A percentile compares a stretch with the other conserved stretches of the same genome.
Conservation (phyloP, 2,888 invertebrate species). For the Philereme transversata region DNA sequence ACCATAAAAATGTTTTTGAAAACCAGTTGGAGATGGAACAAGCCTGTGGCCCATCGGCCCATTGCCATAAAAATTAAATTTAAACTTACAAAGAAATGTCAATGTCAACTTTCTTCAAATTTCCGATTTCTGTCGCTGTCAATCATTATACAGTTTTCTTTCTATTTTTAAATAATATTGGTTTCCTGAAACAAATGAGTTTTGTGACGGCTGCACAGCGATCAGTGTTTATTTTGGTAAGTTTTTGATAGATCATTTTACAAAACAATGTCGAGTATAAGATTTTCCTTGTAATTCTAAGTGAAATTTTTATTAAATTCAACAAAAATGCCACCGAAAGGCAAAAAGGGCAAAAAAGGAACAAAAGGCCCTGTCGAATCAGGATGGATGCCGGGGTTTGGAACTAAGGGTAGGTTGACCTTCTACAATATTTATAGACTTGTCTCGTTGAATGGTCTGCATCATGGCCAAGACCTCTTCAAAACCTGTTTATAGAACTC, state of each 20-base stretch:
- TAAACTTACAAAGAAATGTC: too few relatives aligned
- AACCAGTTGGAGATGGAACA: too few relatives aligned
- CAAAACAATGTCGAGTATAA: constrained; percentile 64
- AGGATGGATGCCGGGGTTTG: constrained; percentile 78
- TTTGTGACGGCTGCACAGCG: constrained; percentile 21
- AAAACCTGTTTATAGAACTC: too few relatives aligned
- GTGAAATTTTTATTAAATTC: constrained; percentile 40
- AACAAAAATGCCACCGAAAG: constrained; percentile 65
- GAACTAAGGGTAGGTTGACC: constrained; percentile 67
- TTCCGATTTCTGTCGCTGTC: too few relatives aligned
- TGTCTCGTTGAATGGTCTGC: too few relatives aligned
- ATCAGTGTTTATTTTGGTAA: constrained; percentile 47
- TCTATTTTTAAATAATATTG: constrained; percentile 1
- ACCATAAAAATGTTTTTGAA: too few relatives aligned
- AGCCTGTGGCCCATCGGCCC: too few relatives aligned
- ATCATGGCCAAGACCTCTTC: too few relatives aligned
- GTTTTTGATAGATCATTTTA: constrained; percentile 53
- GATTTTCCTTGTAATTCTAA: constrained; percentile 48
- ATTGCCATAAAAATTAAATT: too few relatives aligned
- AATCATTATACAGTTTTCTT: background rate
- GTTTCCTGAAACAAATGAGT: constrained; percentile 21
- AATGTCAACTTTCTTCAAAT: too few relatives aligned
- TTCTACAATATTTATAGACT: background rate
- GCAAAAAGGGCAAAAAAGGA: constrained; percentile 46
- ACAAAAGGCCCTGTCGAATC: constrained; percentile 73